Evolutionary conservation across 2,797 vertebrate genomes (phyloP).

Genomic region (Danio choprae): DNA sequence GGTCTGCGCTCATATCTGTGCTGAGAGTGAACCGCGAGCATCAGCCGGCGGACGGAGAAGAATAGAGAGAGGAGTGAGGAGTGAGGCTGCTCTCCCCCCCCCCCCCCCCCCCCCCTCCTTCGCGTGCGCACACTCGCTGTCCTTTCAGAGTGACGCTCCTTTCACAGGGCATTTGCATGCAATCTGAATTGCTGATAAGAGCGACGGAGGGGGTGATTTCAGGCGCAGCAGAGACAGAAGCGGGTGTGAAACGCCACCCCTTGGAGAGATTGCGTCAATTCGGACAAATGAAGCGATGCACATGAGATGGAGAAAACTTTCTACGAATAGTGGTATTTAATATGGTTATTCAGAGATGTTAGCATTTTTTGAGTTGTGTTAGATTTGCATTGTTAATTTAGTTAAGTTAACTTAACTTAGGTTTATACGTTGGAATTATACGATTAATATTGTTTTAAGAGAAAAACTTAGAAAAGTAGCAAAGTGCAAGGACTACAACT

Average conservation of each 20-base stretch:
- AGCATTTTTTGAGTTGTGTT: not conserved
- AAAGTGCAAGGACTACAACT: not conserved
- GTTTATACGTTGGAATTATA: too few relatives aligned
- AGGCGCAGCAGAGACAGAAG: conserved; percentile 48
- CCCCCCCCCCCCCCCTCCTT: conserved; percentile 29
- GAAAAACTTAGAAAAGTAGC: not conserved
- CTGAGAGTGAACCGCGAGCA: conserved; percentile 67
- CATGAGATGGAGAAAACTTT: not conserved
- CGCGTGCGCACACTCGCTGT: conserved; percentile 54
- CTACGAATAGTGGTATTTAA: not conserved
- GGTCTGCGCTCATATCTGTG: conserved; percentile 60
- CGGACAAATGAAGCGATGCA: conserved; percentile 5
- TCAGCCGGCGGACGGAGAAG: conserved; percentile 73
- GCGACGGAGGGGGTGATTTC: conserved; percentile 58
- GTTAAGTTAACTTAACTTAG: not conserved
- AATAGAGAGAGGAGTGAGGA: conserved; percentile 55
- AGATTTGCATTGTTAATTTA: not conserved
- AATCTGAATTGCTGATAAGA: conserved; percentile 89
- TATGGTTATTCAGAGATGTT: not conserved
- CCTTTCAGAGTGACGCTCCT: conserved; percentile 69
- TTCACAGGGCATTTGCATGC: conserved; percentile 79
- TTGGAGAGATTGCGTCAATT: conserved; percentile 77
- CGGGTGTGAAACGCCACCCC: conserved; percentile 82
- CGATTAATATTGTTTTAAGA: not conserved
- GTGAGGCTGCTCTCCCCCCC: conserved; percentile 63